Percentiles rank a stretch among this genome's conserved stretches.
phyloP scores from a whole-genome alignment of 2,113 vertebrate genomes.

The Seriola aureovittata region DNA sequence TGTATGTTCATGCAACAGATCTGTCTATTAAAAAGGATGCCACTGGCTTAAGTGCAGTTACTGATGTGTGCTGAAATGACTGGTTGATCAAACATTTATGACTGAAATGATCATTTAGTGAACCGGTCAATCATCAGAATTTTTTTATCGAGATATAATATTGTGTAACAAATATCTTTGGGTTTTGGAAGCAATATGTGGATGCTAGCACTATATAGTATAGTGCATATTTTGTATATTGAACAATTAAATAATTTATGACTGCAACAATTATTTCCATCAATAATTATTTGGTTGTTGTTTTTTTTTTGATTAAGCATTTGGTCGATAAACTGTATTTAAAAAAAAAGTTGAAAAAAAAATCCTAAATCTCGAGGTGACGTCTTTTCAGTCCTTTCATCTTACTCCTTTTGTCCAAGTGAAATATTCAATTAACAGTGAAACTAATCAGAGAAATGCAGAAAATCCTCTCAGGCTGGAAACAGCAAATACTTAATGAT shows the following conservation, averaged over 20 bases:
- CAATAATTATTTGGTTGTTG: too few species aligned
- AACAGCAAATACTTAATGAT: too few species aligned
- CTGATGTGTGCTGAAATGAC: background rate
- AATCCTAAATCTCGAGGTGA: too few species aligned
- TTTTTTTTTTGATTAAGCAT: too few species aligned
- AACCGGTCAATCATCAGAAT: background rate
- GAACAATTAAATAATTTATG: background rate
- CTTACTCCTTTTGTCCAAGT: too few species aligned
- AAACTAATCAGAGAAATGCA: too few species aligned
- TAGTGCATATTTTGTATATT: background rate
- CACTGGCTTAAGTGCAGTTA: background rate
- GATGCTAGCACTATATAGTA: background rate
- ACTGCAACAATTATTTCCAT: too few species aligned
- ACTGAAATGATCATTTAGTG: background rate
- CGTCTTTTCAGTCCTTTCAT: too few species aligned
- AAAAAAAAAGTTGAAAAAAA: background rate
- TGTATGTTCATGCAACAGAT: conserved; percentile 14
- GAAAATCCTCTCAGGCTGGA: too few species aligned
- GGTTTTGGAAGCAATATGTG: background rate
- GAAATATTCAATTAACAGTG: too few species aligned
- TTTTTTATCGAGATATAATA: background rate
- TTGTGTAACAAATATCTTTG: background rate
- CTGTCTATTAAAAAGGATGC: conserved; percentile 10
- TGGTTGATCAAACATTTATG: background rate
- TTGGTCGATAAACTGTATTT: background rate